Conservation (phyloP, 2,113 vertebrate genomes). For the Pardalotus punctatus region DNA sequence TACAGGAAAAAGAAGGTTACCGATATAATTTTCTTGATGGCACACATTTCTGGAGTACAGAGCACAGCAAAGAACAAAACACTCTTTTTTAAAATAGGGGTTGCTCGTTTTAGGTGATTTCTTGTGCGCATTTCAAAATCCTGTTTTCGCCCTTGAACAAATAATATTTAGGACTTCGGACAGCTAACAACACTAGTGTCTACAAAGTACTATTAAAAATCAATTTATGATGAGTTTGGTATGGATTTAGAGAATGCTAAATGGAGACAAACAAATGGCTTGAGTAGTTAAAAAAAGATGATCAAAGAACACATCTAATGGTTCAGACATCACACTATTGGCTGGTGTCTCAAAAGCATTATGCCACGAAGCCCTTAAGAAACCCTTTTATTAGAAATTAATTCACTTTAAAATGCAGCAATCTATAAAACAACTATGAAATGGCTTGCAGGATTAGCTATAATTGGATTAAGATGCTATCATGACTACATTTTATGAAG, state of each 20-base stretch:
- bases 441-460: background rate
- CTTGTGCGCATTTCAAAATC: background rate
- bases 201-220: conserved; percentile 24
- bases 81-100: background rate
- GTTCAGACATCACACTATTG: background rate
- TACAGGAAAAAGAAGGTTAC: background rate
- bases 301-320: conserved; percentile 27
- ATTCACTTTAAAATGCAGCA: conserved; percentile 12
- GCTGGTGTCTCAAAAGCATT: background rate
- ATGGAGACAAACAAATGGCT: background rate
- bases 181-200: background rate
- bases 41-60: background rate
- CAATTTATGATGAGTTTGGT: conserved; percentile 6
- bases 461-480: background rate
- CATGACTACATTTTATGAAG: background rate
- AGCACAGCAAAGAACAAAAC: background rate
- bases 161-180: background rate
- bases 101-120: background rate
- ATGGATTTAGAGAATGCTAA: conserved; percentile 24
- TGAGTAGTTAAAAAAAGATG: conserved; percentile 4
- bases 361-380: background rate
- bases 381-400: conserved; percentile 7
- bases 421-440: background rate
- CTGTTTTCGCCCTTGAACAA: background rate
- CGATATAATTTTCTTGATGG: background rate